These are phyloP conservation scores for Ptychoptera contaminata DNA, from an alignment of 2,888 invertebrate genomes.

Conservation along the genomic window DNA sequence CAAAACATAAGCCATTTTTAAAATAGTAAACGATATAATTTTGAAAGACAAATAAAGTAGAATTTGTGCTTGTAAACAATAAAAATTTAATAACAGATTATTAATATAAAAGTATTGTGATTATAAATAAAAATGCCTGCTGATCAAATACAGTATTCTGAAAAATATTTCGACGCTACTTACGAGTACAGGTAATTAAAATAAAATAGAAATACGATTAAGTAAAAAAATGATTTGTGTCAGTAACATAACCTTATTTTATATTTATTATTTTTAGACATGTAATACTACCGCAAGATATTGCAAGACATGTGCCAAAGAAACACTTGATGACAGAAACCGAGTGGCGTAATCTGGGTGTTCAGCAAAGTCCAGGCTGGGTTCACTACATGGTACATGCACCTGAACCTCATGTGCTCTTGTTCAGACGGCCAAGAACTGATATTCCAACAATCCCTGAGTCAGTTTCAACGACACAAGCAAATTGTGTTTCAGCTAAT, in stretches of 20 bases:
- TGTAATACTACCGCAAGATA: conserved; percentile 74
- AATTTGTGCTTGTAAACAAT: no score
- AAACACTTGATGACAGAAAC: conserved; percentile 86
- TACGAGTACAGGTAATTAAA: conserved; percentile 68
- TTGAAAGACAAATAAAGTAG: no score
- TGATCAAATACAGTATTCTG: conserved; percentile 82
- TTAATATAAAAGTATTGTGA: not conserved
- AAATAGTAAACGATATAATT: no score
- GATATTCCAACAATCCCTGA: conserved; percentile 12
- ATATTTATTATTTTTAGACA: conserved; percentile 42
- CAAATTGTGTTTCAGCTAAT: no score
- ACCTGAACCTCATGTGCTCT: conserved; percentile 77
- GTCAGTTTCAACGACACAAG: no score
- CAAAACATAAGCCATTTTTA: no score
- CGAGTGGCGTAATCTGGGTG: conserved; percentile 88
- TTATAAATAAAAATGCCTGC: conserved; percentile 39
- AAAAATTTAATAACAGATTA: no score
- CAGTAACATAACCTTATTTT: not conserved
- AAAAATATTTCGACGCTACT: conserved; percentile 72
- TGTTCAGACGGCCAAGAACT: conserved; percentile 48
- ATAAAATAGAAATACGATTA: not conserved
- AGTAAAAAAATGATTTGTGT: not conserved
- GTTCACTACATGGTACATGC: conserved; percentile 82
- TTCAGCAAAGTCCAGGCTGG: conserved; percentile 87
- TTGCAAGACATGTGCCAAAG: conserved; percentile 73